phyloP scores from a whole-genome alignment of 2,113 vertebrate species.

The Dipodomys spectabilis region DNA sequence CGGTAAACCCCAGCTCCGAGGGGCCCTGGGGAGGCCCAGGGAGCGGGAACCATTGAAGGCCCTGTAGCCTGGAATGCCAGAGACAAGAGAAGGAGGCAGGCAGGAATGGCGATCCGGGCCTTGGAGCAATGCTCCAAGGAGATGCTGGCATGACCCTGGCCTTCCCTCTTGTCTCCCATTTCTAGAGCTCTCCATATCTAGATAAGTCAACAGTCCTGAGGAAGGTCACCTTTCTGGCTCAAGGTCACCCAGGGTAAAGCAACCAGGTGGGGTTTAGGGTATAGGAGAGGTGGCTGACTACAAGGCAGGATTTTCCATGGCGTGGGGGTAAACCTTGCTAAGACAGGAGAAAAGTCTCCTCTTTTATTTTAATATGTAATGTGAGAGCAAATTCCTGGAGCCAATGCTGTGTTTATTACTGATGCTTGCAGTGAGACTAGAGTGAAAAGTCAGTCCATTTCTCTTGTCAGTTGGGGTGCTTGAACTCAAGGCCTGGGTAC shows the following conservation, averaged over 20 bases:
- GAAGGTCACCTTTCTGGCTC: background rate
- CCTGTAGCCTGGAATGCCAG: background rate
- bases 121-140: background rate
- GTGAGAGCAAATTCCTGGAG: background rate
- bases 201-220: background rate
- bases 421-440: background rate
- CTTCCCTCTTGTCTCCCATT: background rate
- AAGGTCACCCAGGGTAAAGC: too few species aligned
- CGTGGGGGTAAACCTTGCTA: background rate
- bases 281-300: background rate
- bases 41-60: background rate
- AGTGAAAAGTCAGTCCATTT: background rate
- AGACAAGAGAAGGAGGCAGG: background rate
- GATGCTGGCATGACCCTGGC: background rate
- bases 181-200: background rate
- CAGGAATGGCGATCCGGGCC: background rate
- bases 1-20: conserved; percentile 83
- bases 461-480: too few species aligned
- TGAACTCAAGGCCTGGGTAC: too few species aligned
- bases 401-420: background rate
- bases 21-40: background rate
- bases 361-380: background rate
- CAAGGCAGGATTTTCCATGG: background rate
- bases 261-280: background rate
- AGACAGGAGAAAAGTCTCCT: fast-evolving